phyloP scores from a whole-genome alignment of 2,113 vertebrate genomes.

The Gadus chalcogrammus region DNA sequence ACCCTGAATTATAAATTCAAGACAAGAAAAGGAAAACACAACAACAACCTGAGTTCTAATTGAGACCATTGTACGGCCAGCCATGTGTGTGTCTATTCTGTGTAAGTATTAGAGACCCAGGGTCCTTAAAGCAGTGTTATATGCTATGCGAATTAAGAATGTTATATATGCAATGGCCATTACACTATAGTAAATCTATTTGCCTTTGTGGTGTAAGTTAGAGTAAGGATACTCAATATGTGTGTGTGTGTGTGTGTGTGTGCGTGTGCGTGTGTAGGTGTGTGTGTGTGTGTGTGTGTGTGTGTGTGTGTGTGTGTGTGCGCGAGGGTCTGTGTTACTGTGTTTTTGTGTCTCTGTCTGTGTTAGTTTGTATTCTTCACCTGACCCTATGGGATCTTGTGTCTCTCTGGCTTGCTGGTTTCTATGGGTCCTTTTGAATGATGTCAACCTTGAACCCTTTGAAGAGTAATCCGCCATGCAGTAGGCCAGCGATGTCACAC shows the following conservation, averaged over 20 bases:
- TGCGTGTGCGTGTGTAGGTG: neutral
- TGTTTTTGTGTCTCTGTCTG: constrained; percentile 11
- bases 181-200: too few relatives aligned
- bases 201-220: too few relatives aligned
- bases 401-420: constrained; percentile 56
- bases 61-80: too few relatives aligned
- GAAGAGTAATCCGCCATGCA: constrained; percentile 80
- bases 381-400: constrained; percentile 56
- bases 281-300: constrained; percentile 18
- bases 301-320: constrained; percentile 3
- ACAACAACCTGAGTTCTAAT: too few relatives aligned
- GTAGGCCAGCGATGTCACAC: constrained; percentile 73
- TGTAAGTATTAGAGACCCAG: too few relatives aligned
- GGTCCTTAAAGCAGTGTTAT: too few relatives aligned
- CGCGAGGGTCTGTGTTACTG: neutral
- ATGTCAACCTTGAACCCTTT: constrained; percentile 57
- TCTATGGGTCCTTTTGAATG: constrained; percentile 69
- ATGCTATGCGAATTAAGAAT: too few relatives aligned
- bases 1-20: too few relatives aligned
- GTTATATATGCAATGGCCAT: too few relatives aligned
- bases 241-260: constrained; percentile 12
- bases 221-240: too few relatives aligned
- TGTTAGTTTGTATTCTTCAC: constrained; percentile 34
- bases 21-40: too few relatives aligned
- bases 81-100: too few relatives aligned